Base-by-base conservation (phyloP, 1,140 invertebrate species). In the Cataglyphis hispanica region DNA sequence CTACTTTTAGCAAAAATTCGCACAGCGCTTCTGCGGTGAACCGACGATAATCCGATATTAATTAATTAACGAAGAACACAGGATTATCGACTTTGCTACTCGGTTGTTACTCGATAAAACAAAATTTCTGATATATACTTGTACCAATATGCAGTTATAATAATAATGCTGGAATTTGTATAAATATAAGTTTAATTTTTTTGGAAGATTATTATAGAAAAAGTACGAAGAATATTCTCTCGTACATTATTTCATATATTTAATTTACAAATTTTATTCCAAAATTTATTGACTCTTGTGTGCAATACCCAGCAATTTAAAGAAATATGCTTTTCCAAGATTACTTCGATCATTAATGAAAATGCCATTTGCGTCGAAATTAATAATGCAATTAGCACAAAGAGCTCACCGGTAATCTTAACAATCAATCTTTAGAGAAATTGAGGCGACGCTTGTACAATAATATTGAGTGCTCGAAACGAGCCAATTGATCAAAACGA, bases 381-480 rank as follows among this genome's bases (percentile, higher is more conserved):
- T 80, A 70, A 81, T 70, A 70, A 81, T 70, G 10, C 37, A 58
- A 22, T 27, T 69, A 34, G 22, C 16, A 60, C 50, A 70, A 69
- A 81, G 16, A 25, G 31, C 43, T 46, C 16, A 64, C 2, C 11
- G 50, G 10, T 46, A 27, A 16, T 37, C n/a, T 60, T 78, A 78
- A 66, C 50, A 31, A n/a, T 2, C 11, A 3, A 70, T 81, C 19
- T 58, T 81, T 81, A 40, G n/a, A 58, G 43, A 53, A 25, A 19
- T 69, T 69, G 22, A 10, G 16, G 1, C 7, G 16, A 60, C 11
- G 37, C 19, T 58, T 58, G 50, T 81, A 46, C 37, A 83, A 72
- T 60, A 60, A 72, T 83, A 58, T 46, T 7, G 50, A 81, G 25
- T 72, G 43, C 25, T 72, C 50, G 13, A 43, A 72, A 56, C 37